Conservation (phyloP, 2,888 invertebrate genomes). For the Chorisops tibialis region DNA sequence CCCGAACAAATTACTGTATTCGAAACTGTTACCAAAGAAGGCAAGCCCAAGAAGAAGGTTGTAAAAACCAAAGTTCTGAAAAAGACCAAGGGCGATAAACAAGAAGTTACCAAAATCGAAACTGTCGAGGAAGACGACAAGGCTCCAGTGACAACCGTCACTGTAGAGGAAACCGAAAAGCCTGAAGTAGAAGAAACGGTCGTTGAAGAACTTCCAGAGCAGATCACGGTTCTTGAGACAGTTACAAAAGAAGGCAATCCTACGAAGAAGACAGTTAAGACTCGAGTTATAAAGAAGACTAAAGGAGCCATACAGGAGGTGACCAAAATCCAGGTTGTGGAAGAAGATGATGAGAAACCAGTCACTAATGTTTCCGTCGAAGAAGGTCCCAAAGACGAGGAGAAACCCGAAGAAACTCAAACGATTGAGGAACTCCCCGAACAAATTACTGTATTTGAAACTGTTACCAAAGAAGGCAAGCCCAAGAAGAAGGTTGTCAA, state of each 20-base stretch:
- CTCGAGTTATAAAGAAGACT: slow-evolving; percentile 42
- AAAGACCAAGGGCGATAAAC: slow-evolving; percentile 36
- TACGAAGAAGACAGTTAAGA: slow-evolving; percentile 36
- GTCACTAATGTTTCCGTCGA: slow-evolving; percentile 39
- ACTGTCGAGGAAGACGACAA: slow-evolving; percentile 49
- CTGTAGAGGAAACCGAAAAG: slow-evolving; percentile 42
- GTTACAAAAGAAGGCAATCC: slow-evolving; percentile 29
- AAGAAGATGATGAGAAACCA: slow-evolving; percentile 46
- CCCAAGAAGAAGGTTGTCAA: slow-evolving; percentile 40
- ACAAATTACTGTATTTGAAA: slow-evolving; percentile 46
- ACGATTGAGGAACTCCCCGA: slow-evolving; percentile 35
- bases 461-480: slow-evolving; percentile 37
- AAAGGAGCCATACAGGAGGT: slow-evolving; percentile 34
- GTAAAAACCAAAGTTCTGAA: slow-evolving; percentile 24
- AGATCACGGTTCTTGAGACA: slow-evolving; percentile 44
- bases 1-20: slow-evolving; percentile 28
- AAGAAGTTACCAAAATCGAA: slow-evolving; percentile 45
- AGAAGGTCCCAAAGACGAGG: slow-evolving; percentile 34
- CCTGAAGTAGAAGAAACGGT: slow-evolving; percentile 39
- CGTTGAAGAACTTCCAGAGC: slow-evolving; percentile 45
- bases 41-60: slow-evolving; percentile 37
- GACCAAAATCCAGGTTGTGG: slow-evolving; percentile 42
- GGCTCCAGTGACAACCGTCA: slow-evolving; percentile 45
- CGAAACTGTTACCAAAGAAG: slow-evolving; percentile 34
- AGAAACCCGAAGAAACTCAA: slow-evolving; percentile 33